A percentile compares a stretch with the other conserved stretches of the same genome.
Evolutionary conservation across 2,888 invertebrate genomes (phyloP).

Genomic region (Carterocephalus palaemon): DNA sequence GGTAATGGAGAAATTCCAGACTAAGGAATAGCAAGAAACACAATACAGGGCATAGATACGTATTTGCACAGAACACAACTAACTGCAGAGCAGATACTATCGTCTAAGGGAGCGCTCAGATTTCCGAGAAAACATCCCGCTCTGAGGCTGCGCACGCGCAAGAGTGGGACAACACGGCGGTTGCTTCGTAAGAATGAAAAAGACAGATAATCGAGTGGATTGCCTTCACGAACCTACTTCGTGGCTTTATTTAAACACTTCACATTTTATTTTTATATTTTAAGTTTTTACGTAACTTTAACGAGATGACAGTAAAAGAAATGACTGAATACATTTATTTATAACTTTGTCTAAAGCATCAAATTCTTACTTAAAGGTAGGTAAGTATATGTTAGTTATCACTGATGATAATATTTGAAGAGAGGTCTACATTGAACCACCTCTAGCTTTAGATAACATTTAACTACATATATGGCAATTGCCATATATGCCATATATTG

Average conservation of each 20-base stretch:
- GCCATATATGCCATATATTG: too few species aligned
- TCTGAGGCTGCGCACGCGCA: slow-evolving; percentile 49
- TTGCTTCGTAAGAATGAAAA: slow-evolving; percentile 31
- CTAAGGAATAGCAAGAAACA: slow-evolving; percentile 21
- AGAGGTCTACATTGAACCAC: too few species aligned
- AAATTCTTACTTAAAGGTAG: too few species aligned
- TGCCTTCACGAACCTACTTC: slow-evolving; percentile 54
- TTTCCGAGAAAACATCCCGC: slow-evolving; percentile 59
- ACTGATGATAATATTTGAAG: too few species aligned
- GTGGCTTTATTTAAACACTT: slow-evolving; percentile 47
- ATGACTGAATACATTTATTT: background rate
- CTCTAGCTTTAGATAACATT: too few species aligned
- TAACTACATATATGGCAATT: too few species aligned
- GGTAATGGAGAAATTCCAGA: slow-evolving; percentile 8
- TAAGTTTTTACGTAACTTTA: slow-evolving; percentile 37
- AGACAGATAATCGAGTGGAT: slow-evolving; percentile 51
- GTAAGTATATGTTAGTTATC: too few species aligned
- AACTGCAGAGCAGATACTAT: slow-evolving; percentile 43
- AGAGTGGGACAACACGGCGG: slow-evolving; percentile 35
- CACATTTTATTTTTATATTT: slow-evolving; percentile 35
- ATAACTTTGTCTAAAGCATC: too few species aligned
- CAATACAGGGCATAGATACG: slow-evolving; percentile 20
- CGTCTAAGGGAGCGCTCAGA: slow-evolving; percentile 41
- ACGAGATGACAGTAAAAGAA: slow-evolving; percentile 15
- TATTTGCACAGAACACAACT: slow-evolving; percentile 49